These are phyloP conservation scores for Lithobates sylvaticus DNA, from an alignment of 2,797 vertebrate genomes.

Conservation along the genomic window DNA sequence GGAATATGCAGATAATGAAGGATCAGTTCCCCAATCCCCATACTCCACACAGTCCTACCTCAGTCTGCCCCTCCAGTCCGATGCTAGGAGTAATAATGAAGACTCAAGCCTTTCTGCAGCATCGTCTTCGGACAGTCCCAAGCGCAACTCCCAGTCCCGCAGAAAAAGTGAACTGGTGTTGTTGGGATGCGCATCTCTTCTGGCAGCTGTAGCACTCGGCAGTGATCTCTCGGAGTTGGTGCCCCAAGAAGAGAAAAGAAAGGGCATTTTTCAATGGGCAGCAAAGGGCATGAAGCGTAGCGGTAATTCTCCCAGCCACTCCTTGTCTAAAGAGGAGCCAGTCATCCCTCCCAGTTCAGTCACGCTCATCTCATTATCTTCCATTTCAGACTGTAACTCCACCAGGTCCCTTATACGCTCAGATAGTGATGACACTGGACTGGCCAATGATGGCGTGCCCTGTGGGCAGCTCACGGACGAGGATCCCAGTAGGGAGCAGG, in stretches of 20 bases:
- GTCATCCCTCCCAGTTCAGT: slow-evolving; percentile 77
- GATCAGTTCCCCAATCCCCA: slow-evolving; percentile 77
- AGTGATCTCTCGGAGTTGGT: slow-evolving; percentile 81
- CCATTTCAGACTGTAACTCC: slow-evolving; percentile 91
- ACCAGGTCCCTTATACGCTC: slow-evolving; percentile 88
- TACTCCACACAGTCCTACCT: slow-evolving; percentile 66
- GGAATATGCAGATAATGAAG: slow-evolving; percentile 81
- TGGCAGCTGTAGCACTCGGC: slow-evolving; percentile 85
- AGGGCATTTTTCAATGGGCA: slow-evolving; percentile 79
- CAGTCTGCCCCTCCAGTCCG: slow-evolving; percentile 63
- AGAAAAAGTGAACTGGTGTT: slow-evolving; percentile 83
- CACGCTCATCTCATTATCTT: slow-evolving; percentile 88
- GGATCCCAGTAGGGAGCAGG: slow-evolving; percentile 46
- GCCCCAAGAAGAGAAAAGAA: slow-evolving; percentile 79
- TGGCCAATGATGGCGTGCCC: slow-evolving; percentile 56
- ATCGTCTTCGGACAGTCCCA: slow-evolving; percentile 65
- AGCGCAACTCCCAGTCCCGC: slow-evolving; percentile 73
- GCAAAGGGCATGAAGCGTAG: slow-evolving; percentile 73
- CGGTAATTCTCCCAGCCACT: slow-evolving; percentile 73
- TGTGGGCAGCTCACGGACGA: not conserved
- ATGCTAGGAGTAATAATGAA: slow-evolving; percentile 70
- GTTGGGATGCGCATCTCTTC: slow-evolving; percentile 84
- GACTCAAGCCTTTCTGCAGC: slow-evolving; percentile 71
- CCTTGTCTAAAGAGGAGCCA: slow-evolving; percentile 71
- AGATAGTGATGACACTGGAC: slow-evolving; percentile 80